phyloP scores from a whole-genome alignment of 2,113 vertebrate genomes.

The Alligator mississippiensis region DNA sequence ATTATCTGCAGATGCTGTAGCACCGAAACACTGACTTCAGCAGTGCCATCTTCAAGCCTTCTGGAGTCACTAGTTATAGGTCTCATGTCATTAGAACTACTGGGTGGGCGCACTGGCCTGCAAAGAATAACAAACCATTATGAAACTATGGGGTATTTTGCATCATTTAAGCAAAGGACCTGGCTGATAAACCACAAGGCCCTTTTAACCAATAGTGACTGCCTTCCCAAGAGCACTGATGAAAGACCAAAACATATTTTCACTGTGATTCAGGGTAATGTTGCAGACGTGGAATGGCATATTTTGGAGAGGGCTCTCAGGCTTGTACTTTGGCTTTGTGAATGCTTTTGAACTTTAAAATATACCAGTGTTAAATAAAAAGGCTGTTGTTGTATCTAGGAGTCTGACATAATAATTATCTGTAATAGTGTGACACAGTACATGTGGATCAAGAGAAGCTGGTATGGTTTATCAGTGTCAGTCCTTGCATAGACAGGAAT shows the following conservation, averaged over 20 bases:
- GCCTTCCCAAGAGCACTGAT: neutral
- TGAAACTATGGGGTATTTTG: neutral
- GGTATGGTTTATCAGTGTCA: constrained; percentile 20
- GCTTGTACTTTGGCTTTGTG: constrained; percentile 26
- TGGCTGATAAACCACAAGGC: neutral
- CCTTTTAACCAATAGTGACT: neutral
- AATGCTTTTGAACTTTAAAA: constrained; percentile 47
- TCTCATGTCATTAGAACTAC: neutral
- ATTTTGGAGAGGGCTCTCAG: constrained; percentile 10
- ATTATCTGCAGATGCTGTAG: neutral
- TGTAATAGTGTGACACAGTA: neutral
- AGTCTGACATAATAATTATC: neutral
- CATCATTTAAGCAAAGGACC: constrained; percentile 24
- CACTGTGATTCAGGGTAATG: constrained; percentile 21
- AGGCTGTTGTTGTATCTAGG: constrained; percentile 16
- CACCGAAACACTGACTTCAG: neutral
- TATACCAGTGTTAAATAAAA: neutral
- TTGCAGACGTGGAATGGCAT: neutral
- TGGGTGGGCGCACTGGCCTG: constrained; percentile 31
- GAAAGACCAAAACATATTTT: neutral
- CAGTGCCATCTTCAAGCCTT: neutral
- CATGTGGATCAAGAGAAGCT: constrained; percentile 28
- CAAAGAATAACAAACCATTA: constrained; percentile 27
- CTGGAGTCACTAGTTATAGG: neutral
- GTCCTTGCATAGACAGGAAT: neutral